These are phyloP conservation scores for Tapirus terrestris DNA, from an alignment of 2,113 vertebrate species.

Conservation along the genomic window DNA sequence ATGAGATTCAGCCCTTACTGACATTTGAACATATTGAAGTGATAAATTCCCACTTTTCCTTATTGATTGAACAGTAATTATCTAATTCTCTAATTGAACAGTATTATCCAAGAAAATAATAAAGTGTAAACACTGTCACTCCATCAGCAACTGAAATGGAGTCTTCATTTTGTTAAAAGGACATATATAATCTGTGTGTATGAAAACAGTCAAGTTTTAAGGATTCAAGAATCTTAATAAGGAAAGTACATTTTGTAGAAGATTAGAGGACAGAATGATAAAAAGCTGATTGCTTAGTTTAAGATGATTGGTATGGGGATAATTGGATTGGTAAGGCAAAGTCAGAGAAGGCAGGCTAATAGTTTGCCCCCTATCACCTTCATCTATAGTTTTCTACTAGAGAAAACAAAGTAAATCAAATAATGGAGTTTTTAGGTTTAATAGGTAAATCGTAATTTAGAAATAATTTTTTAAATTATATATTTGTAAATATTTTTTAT, in stretches of 20 bases:
- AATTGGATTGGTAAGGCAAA: neutral
- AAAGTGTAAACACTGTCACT: neutral
- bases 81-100: neutral
- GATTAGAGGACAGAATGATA: neutral
- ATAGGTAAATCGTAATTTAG: neutral
- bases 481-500: neutral
- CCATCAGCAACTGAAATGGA: neutral
- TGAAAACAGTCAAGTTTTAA: neutral
- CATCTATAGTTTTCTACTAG: neutral
- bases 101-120: neutral
- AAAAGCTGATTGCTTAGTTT: neutral
- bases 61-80: neutral
- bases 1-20: neutral
- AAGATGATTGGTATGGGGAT: neutral
- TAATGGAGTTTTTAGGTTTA: neutral
- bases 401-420: neutral
- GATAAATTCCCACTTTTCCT: neutral
- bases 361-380: neutral
- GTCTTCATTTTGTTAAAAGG: slow-evolving; percentile 27
- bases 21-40: neutral
- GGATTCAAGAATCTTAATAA: neutral
- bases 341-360: neutral
- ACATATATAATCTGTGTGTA: neutral
- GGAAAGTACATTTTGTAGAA: neutral
- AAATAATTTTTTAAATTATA: neutral